phyloP scores from a whole-genome alignment of 1,140 invertebrate species.

The Pseudobourletiella spinata region DNA sequence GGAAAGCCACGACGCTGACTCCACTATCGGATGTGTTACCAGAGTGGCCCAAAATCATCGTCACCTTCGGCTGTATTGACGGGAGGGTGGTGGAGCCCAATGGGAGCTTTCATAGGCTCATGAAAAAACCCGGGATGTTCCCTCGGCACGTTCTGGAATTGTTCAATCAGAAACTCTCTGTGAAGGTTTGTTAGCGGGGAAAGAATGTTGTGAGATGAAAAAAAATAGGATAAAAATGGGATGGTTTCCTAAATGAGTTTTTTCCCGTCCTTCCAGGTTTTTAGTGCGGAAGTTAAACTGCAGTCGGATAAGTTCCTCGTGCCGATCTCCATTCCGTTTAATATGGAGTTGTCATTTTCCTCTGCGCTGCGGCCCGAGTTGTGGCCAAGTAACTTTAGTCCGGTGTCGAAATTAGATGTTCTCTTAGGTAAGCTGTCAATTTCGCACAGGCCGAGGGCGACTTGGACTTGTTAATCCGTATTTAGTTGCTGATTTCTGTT shows the following conservation, averaged over 20 bases:
- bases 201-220: too few species aligned
- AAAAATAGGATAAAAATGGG: too few species aligned
- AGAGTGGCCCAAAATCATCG: constrained; percentile 24
- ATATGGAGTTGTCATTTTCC: background rate
- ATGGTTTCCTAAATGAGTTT: too few species aligned
- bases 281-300: background rate
- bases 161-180: constrained; percentile 1
- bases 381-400: background rate
- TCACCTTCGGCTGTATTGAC: constrained; percentile 9
- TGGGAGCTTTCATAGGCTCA: constrained; percentile 10
- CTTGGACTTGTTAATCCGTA: too few species aligned
- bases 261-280: too few species aligned
- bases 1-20: constrained; percentile 13
- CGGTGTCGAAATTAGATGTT: background rate
- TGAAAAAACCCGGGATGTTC: background rate
- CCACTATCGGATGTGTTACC: constrained; percentile 15
- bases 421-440: background rate
- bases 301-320: background rate
- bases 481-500: too few species aligned
- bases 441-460: too few species aligned
- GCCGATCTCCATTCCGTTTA: constrained; percentile 1
- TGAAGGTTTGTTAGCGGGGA: constrained; percentile 3
- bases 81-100: constrained; percentile 3
- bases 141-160: background rate
- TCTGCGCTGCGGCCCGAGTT: background rate